Percentiles rank a stretch among this genome's conserved stretches.
phyloP scores from a whole-genome alignment of 1,140 invertebrate genomes.

The Pachyrhynchus sulphureomaculatus region DNA sequence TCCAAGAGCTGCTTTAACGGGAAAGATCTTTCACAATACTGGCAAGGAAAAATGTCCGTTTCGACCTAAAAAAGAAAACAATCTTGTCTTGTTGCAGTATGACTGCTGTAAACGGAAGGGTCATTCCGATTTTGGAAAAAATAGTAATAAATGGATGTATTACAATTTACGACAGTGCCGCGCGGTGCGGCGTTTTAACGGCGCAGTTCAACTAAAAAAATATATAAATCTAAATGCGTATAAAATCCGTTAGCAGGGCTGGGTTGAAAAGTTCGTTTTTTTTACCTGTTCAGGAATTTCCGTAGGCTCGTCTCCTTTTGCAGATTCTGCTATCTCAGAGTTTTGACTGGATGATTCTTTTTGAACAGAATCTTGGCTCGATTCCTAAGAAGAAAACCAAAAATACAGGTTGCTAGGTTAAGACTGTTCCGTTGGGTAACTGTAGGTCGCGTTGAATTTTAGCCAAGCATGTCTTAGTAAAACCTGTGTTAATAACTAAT shows the following conservation, averaged over 20 bases:
- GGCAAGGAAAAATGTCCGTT: slow-evolving; percentile 60
- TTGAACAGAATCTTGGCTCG: not conserved
- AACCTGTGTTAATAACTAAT: no score
- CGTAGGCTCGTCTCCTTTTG: not conserved
- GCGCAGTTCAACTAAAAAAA: no score
- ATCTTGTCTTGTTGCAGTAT: slow-evolving; percentile 44
- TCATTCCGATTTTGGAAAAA: slow-evolving; percentile 12
- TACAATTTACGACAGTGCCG: no score
- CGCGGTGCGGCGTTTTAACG: no score
- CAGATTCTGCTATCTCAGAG: not conserved
- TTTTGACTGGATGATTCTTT: not conserved
- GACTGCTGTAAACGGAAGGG: slow-evolving; percentile 1
- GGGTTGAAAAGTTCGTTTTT: no score
- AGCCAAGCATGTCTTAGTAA: no score
- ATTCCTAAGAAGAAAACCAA: not conserved
- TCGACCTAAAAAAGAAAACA: slow-evolving; percentile 9
- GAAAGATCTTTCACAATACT: slow-evolving; percentile 70
- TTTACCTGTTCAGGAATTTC: not conserved
- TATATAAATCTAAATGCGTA: no score
- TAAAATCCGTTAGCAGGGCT: no score
- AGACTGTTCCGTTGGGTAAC: no score
- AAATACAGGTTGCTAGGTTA: no score
- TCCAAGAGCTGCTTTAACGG: slow-evolving; percentile 67
- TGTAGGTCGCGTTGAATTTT: no score
- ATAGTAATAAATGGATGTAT: no score